Evolutionary conservation across 1,140 invertebrate species (phyloP).

Genomic region (Calliopsis andreniformis): DNA sequence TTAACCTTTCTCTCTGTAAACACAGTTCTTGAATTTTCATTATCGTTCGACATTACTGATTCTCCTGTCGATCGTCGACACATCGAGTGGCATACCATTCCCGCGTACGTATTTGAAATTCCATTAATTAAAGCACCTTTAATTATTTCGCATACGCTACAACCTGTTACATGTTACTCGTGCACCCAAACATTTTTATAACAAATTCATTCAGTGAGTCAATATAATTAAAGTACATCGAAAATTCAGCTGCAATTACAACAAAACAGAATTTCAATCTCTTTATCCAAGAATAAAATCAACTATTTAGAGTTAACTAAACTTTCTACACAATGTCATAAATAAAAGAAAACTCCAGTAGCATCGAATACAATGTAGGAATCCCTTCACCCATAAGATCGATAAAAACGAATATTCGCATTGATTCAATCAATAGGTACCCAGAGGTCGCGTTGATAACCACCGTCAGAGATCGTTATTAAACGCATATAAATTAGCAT

Average conservation of each 20-base stretch:
- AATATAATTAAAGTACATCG: not conserved
- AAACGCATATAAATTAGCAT: conserved; percentile 82
- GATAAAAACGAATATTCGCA: conserved; percentile 46
- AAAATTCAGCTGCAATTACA: not conserved
- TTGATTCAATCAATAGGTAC: conserved; percentile 71
- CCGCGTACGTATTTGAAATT: conserved; percentile 16
- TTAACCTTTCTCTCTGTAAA: not conserved
- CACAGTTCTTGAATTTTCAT: conserved; percentile 8
- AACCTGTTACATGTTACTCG: conserved; percentile 34
- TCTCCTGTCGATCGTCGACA: conserved; percentile 4
- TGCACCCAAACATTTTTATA: conserved; percentile 20
- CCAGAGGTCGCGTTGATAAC: conserved; percentile 79
- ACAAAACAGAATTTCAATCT: no score
- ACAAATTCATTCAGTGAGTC: not conserved
- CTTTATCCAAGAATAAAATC: no score
- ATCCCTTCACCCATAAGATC: conserved; percentile 6
- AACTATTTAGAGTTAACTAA: no score
- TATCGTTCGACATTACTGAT: conserved; percentile 7
- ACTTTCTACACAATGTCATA: no score
- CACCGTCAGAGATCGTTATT: conserved; percentile 81
- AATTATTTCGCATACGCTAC: conserved; percentile 27
- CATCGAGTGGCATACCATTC: not conserved
- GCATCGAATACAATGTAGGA: not conserved
- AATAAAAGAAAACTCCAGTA: no score
- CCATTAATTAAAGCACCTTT: conserved; percentile 37